These are phyloP conservation scores for Drymonia ruficornis DNA, from an alignment of 2,888 invertebrate species.

Conservation along the genomic window DNA sequence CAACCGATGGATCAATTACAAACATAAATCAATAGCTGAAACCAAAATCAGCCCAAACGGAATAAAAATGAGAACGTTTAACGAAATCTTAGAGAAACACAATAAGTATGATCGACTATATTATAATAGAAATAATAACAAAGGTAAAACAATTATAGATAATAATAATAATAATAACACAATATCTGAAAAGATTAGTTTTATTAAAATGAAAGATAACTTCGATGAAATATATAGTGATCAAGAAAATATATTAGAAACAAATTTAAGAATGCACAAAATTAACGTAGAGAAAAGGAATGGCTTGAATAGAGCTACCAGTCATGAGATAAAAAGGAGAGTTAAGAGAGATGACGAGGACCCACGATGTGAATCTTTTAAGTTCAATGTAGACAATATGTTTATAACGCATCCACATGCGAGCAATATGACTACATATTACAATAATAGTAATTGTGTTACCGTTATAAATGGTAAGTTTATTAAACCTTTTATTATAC, in stretches of 20 bases:
- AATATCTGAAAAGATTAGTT: background rate
- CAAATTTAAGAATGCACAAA: conserved; percentile 44
- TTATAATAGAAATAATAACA: background rate
- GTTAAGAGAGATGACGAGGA: conserved; percentile 53
- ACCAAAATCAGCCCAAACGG: background rate
- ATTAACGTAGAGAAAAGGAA: conserved; percentile 27
- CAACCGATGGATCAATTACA: conserved; percentile 44
- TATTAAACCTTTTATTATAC: background rate
- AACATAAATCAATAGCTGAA: background rate
- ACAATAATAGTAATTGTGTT: conserved; percentile 63
- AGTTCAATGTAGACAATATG: conserved; percentile 32
- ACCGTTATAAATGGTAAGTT: conserved; percentile 66
- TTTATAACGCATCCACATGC: conserved; percentile 60
- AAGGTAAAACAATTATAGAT: background rate
- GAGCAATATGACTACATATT: conserved; percentile 53
- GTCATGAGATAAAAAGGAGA: conserved; percentile 37
- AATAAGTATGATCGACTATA: background rate
- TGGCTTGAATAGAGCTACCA: conserved; percentile 29
- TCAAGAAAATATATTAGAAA: conserved; percentile 20
- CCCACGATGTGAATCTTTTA: conserved; percentile 54
- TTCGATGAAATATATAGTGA: background rate
- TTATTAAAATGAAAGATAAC: background rate
- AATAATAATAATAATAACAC: too few relatives aligned
- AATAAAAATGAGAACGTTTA: background rate
- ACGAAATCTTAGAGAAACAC: background rate